Evolutionary conservation across 2,113 vertebrate genomes (phyloP), one percentile per base, ranked within the genome.

Genomic region (Corythoichthys haematopterus): DNA sequence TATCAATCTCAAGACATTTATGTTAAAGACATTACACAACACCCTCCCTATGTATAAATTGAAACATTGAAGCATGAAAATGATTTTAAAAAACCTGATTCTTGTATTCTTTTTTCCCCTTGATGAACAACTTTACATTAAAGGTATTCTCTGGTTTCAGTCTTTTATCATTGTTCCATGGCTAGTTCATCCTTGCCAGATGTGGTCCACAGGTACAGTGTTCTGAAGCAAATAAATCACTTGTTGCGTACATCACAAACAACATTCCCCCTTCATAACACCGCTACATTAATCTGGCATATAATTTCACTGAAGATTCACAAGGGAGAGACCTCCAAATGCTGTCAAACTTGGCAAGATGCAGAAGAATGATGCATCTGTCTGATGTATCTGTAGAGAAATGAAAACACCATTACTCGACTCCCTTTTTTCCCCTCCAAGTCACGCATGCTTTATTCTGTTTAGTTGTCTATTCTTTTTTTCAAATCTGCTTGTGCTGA

Each of bases 321-420:
- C 77, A 81, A 72, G 72, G 83, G 73, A 76, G 82, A 87, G 84
- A 80, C 72, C 69, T 87, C 82, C 80, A 37, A 87, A 87, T 84
- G 88, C 68, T 82, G 79, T 91, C 89, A 92, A 78, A 88, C 89
- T 78, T 90, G 88, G 83, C 87, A 90, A 89, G 88, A 90, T 88
- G 88, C 86, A 87, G 87, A 83, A 57, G 82, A 84, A 66, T 89
- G 91, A 84, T 89, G 90, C 84, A 90, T 87, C 86, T 88, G 86
- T 88, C 86, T 90, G 90, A 89, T 84, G 85, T 88, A 90, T 90
- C 92, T 93, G 91, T 84, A 89, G 90, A 91, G 85, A 93, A 88
- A 92, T 86, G 14, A 88, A 89, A 88, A 90, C 71, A 90, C 76
- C 75, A 85, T 91, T 90, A 90, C 77, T 86, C 57, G 77, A 75